Base-by-base conservation (phyloP, 1,140 invertebrate species). In the Plutomurus gul region DNA sequence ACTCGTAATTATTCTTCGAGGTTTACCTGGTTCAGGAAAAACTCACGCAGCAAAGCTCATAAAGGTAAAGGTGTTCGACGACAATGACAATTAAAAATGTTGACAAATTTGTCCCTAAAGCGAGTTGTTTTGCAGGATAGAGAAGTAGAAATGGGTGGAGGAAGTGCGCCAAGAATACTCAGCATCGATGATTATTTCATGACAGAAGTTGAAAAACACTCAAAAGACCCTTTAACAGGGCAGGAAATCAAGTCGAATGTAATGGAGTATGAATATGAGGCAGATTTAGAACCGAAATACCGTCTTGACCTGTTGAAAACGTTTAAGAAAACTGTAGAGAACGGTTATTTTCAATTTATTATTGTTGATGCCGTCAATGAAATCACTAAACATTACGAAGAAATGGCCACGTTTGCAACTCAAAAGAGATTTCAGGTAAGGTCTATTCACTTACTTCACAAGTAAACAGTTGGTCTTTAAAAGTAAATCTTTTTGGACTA, bases 161-260 rank as follows among this genome's bases (percentile, higher is more conserved):
- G 92, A 3, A 91, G 92, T 78, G 93, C 93, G 47, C 93, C 94
- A 3, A 89, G 96, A 81, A 96, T 99, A 84, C 89, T 98, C 73
- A 96, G 94, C 81, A 90, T 99, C 47, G 96, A 99, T 87, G 96
- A 99, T 88, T 99, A 98, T 87, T 98, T 97, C 84, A 93, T 97
- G 87, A 91, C 93, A 51, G 96, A 98, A 88, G 91, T 92, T 70
- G 96, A 97, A 86, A 92, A 92, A 83, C 90, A 92, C 84, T 90
- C 92, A 81, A 89, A 89, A 36, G 94, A 95, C 85, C 88, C 90
- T 7, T 91, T 93, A 82, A 94, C 93, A 76, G 94, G 94, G 13
- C 94, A 93, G 84, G 91, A 89, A 85, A 87, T 92, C 10, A 83
- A 76, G 70, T 49, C 77, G 27, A 76, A 47, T 56, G 92, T 94